phyloP scores from a whole-genome alignment of 2,113 vertebrate species.

The Lates calcarifer region DNA sequence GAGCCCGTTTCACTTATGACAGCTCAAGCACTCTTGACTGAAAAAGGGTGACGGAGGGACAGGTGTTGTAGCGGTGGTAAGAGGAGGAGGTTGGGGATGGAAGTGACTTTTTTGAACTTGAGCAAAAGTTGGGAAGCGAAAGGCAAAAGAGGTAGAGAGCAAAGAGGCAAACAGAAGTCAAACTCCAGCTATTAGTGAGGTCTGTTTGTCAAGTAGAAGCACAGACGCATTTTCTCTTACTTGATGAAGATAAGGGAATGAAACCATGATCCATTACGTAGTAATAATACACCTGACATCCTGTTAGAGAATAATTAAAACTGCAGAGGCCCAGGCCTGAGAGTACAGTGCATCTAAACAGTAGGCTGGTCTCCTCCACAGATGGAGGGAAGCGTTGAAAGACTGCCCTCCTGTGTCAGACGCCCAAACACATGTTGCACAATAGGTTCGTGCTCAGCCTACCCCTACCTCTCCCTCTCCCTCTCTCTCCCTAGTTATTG shows the following conservation, averaged over 20 bases:
- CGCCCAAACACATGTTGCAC: constrained; percentile 70
- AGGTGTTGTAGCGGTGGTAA: constrained; percentile 7
- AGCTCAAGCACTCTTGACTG: background rate
- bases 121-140: background rate
- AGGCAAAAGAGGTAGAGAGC: background rate
- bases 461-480: too few relatives aligned
- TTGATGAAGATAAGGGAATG: background rate
- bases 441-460: constrained; percentile 13
- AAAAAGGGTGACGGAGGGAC: constrained; percentile 22
- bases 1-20: constrained; percentile 45
- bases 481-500: constrained; percentile 3
- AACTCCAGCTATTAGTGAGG: background rate
- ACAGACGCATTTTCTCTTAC: background rate
- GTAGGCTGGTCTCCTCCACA: constrained; percentile 15
- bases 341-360: background rate
- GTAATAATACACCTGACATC: background rate
- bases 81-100: background rate
- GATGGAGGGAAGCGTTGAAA: constrained; percentile 69
- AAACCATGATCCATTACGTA: background rate
- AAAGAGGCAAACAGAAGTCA: background rate
- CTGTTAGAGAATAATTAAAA: background rate
- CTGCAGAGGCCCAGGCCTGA: background rate
- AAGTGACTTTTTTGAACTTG: background rate
- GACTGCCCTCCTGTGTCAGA: constrained; percentile 85
- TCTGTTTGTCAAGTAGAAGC: background rate